Evolutionary conservation across 2,113 vertebrate species (phyloP).

Genomic region (Hepsetus odoe): DNA sequence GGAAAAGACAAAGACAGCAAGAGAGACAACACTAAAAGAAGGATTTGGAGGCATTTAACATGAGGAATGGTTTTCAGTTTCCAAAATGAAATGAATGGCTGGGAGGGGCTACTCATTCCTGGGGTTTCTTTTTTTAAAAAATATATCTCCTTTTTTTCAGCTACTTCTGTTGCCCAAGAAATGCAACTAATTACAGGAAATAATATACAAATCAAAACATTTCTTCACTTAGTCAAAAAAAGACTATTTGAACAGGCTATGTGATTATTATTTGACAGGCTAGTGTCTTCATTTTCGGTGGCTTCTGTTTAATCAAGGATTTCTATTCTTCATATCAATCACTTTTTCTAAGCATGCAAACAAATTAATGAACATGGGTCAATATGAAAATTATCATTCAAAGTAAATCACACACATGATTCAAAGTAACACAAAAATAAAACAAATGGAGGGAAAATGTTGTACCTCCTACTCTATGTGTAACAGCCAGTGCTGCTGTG

Average conservation of each 20-base stretch:
- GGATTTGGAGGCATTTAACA: neutral
- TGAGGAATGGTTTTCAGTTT: neutral
- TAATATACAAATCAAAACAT: too few relatives aligned
- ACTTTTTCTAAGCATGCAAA: neutral
- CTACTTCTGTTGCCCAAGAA: neutral
- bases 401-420: constrained; percentile 27
- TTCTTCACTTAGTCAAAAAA: too few relatives aligned
- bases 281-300: too few relatives aligned
- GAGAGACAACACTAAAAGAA: neutral
- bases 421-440: constrained; percentile 12
- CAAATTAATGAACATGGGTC: neutral
- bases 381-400: constrained; percentile 61
- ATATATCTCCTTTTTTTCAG: too few relatives aligned
- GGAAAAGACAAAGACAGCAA: neutral
- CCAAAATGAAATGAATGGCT: neutral
- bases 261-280: too few relatives aligned
- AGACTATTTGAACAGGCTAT: too few relatives aligned
- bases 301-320: too few relatives aligned
- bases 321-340: neutral
- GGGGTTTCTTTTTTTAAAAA: neutral
- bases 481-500: neutral
- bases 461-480: constrained; percentile 24
- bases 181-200: neutral
- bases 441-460: neutral
- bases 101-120: neutral